phyloP scores from a whole-genome alignment of 2,888 invertebrate genomes.

The Drosophila recens region DNA sequence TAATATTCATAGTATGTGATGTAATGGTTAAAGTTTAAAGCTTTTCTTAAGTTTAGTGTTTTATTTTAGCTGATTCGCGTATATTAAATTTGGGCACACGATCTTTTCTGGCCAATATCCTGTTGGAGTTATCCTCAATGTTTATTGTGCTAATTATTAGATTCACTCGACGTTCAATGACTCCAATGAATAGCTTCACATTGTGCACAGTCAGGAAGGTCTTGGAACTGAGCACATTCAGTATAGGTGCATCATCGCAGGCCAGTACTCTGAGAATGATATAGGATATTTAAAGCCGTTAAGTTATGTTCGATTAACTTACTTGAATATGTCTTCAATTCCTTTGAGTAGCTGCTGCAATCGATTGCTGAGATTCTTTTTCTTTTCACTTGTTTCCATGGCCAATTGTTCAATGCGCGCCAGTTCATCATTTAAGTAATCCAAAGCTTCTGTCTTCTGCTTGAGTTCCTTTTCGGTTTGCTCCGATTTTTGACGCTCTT shows the following conservation, averaged over 20 bases:
- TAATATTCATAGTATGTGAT: not conserved
- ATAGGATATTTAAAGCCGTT: not conserved
- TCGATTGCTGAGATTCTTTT: slow-evolving; percentile 73
- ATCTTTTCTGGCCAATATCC: slow-evolving; percentile 84
- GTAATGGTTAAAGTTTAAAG: no score
- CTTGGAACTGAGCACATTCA: slow-evolving; percentile 90
- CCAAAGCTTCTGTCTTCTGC: slow-evolving; percentile 82
- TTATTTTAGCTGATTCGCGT: slow-evolving; percentile 83
- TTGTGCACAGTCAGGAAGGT: slow-evolving; percentile 91
- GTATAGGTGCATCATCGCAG: slow-evolving; percentile 90
- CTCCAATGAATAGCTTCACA: slow-evolving; percentile 92
- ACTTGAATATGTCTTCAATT: slow-evolving; percentile 86
- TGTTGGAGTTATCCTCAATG: slow-evolving; percentile 82
- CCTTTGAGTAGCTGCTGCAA: slow-evolving; percentile 85
- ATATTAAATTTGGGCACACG: slow-evolving; percentile 85
- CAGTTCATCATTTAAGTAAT: slow-evolving; percentile 75
- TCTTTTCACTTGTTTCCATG: slow-evolving; percentile 74
- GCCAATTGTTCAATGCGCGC: slow-evolving; percentile 77
- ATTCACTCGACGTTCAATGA: slow-evolving; percentile 90
- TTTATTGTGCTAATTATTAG: slow-evolving; percentile 81
- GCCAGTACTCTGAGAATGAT: slow-evolving; percentile 87
- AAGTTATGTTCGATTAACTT: not conserved
- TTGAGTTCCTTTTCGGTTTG: slow-evolving; percentile 81
- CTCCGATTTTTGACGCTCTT: slow-evolving; percentile 83
- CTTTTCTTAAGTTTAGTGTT: slow-evolving; percentile 55